Evolutionary conservation across 2,113 vertebrate genomes (phyloP).

Genomic region (Poecilia latipinna): DNA sequence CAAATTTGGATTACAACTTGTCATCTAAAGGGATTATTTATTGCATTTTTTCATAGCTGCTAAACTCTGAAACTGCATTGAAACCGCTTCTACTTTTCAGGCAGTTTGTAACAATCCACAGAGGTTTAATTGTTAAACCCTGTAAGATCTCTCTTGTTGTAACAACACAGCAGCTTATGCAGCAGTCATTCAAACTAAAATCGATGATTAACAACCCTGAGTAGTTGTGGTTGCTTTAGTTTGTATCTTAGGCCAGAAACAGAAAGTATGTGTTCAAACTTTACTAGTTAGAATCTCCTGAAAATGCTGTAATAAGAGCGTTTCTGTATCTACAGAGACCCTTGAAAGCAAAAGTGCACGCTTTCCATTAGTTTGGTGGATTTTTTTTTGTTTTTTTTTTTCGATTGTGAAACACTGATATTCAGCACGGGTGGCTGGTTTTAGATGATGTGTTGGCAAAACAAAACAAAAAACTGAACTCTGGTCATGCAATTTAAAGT

Average conservation of each 20-base stretch:
- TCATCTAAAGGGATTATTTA: too few species aligned
- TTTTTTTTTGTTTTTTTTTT: neutral
- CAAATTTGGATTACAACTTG: too few species aligned
- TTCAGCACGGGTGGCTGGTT: neutral
- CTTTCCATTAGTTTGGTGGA: too few species aligned
- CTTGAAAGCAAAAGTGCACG: neutral
- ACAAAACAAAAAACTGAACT: neutral
- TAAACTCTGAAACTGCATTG: too few species aligned
- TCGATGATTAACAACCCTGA: neutral
- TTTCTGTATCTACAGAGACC: neutral
- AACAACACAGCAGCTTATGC: neutral
- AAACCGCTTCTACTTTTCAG: too few species aligned
- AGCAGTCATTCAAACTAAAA: neutral
- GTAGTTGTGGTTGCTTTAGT: neutral
- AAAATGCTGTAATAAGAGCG: neutral
- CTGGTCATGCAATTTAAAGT: neutral
- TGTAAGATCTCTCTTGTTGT: neutral
- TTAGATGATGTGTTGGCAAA: neutral
- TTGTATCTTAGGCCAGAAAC: neutral
- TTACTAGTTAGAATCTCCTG: neutral
- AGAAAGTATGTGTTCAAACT: neutral
- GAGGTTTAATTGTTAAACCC: neutral
- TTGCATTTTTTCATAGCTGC: too few species aligned
- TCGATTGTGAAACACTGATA: neutral
- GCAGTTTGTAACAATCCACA: neutral